phyloP scores from a whole-genome alignment of 2,797 vertebrate genomes.

The Pangasius mekongensis region DNA sequence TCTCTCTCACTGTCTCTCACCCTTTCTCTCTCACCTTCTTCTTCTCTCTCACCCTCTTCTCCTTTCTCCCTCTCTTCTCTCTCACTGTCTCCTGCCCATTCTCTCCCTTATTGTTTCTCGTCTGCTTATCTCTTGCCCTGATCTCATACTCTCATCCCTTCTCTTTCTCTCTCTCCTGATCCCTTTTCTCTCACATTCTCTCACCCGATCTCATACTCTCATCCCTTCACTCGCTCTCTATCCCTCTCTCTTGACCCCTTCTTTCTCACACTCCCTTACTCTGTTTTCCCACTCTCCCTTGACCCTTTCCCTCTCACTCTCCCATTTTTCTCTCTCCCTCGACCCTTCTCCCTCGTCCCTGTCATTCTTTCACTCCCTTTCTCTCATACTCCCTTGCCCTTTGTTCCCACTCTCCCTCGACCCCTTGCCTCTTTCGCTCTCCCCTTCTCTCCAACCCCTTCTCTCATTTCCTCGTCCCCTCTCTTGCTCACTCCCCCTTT shows the following conservation, averaged over 20 bases:
- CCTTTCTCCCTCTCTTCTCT: background rate
- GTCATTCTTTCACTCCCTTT: slow-evolving; percentile 7
- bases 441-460: background rate
- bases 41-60: background rate
- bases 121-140: background rate
- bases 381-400: slow-evolving; percentile 7
- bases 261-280: background rate
- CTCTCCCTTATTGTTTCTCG: no score
- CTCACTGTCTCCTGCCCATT: background rate
- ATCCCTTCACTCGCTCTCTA: background rate
- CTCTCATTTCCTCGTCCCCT: slow-evolving; percentile 32
- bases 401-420: background rate
- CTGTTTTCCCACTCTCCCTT: background rate
- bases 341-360: background rate
- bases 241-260: background rate
- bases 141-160: background rate
- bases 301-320: background rate
- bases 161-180: background rate
- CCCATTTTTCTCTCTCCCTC: background rate
- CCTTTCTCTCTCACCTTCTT: background rate
- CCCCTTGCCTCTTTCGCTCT: background rate
- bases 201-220: background rate
- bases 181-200: background rate
- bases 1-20: background rate
- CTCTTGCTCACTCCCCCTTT: background rate